Evolutionary conservation across 2,888 invertebrate species (phyloP).

Genomic region (Mesodorylaimus sp.): DNA sequence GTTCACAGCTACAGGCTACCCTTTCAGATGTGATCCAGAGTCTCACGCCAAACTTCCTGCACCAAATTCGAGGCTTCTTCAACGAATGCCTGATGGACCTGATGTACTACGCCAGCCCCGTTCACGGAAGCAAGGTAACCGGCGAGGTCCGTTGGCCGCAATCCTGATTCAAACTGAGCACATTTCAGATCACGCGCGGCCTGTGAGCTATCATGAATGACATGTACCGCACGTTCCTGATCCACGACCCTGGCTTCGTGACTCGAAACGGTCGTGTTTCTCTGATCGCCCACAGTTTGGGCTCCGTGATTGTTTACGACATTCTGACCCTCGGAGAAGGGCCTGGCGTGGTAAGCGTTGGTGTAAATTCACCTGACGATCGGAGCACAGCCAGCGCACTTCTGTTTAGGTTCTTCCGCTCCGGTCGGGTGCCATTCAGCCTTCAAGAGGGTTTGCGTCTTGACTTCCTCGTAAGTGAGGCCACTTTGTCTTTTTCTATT

Average conservation of each 20-base stretch:
- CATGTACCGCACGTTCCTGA: constrained; percentile 45
- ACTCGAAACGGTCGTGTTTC: constrained; percentile 44
- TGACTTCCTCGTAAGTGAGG: too few species aligned
- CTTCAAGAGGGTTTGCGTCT: too few species aligned
- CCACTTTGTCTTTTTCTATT: too few species aligned
- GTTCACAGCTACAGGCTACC: too few species aligned
- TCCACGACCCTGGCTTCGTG: constrained; percentile 46
- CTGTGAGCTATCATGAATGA: constrained; percentile 45
- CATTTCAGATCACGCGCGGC: constrained; percentile 39
- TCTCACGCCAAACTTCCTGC: constrained; percentile 47
- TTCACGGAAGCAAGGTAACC: constrained; percentile 46
- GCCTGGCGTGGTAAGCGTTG: too few species aligned
- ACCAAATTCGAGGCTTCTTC: constrained; percentile 43
- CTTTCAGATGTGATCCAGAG: too few species aligned
- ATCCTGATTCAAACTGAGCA: constrained; percentile 1
- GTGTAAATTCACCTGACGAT: too few species aligned
- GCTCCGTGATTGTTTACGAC: constrained; percentile 50
- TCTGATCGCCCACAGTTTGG: constrained; percentile 49
- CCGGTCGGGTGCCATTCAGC: too few species aligned
- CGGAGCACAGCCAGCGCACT: too few species aligned
- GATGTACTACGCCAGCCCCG: constrained; percentile 51
- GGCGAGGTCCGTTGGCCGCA: neutral
- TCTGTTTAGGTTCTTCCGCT: too few species aligned
- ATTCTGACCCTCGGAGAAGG: too few species aligned
- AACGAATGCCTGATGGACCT: constrained; percentile 54